Evolutionary conservation across 2,888 invertebrate species (phyloP).

Genomic region (Dicyrtomina minuta): DNA sequence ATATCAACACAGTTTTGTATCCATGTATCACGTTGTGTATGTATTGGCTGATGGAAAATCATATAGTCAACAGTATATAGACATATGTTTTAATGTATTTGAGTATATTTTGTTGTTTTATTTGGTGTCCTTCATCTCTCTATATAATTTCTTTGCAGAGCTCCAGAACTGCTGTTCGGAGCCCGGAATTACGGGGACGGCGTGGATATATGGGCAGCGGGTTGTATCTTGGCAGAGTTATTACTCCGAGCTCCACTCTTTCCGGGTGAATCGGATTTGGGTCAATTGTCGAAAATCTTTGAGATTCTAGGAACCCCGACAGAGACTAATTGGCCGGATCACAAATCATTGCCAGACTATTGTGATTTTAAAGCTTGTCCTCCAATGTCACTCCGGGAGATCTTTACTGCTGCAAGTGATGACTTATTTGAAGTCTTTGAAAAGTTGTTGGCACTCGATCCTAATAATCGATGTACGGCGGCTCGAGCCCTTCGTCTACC

Average conservation of each 20-base stretch:
- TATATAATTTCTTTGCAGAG: constrained; percentile 59
- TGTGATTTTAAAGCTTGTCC: constrained; percentile 87
- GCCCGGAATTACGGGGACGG: constrained; percentile 92
- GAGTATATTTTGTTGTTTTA: too few relatives aligned
- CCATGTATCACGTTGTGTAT: too few relatives aligned
- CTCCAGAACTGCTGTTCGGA: constrained; percentile 93
- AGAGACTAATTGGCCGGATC: constrained; percentile 84
- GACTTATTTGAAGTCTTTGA: constrained; percentile 83
- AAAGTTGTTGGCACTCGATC: constrained; percentile 76
- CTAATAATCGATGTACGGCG: constrained; percentile 76
- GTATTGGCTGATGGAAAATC: too few relatives aligned
- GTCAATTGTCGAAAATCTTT: constrained; percentile 93
- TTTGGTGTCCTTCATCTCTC: too few relatives aligned
- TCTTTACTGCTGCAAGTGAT: constrained; percentile 93
- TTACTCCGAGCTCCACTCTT: constrained; percentile 87
- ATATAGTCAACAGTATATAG: too few relatives aligned
- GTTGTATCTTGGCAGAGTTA: constrained; percentile 95
- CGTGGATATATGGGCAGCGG: constrained; percentile 98
- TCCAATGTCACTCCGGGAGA: constrained; percentile 80
- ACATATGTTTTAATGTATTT: too few relatives aligned
- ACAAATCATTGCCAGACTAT: constrained; percentile 70
- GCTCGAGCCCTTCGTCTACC: constrained; percentile 82
- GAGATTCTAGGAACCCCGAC: constrained; percentile 91
- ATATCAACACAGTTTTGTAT: too few relatives aligned
- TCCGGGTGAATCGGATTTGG: constrained; percentile 95